Conservation (phyloP, 2,113 vertebrate genomes). For the Ictidomys tridecemlineatus region DNA sequence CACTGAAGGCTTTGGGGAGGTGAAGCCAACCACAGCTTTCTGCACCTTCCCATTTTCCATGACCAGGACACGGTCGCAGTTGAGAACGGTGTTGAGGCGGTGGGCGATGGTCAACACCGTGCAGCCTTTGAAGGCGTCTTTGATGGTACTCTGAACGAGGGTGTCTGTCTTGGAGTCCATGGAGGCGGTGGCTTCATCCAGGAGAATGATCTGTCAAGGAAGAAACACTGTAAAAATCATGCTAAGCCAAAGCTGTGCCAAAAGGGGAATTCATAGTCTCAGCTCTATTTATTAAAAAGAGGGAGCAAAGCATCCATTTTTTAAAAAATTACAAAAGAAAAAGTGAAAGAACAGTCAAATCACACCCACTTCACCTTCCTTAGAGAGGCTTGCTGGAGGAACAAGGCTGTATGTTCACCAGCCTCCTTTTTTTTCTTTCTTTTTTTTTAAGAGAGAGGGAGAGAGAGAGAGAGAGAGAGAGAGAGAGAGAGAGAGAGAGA, state of each 20-base stretch:
- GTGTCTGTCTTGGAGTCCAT: conserved; percentile 92
- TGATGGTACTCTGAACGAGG: conserved; percentile 91
- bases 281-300: background rate
- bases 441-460: too few relatives aligned
- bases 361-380: background rate
- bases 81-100: conserved; percentile 90
- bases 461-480: too few relatives aligned
- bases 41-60: conserved; percentile 91
- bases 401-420: background rate
- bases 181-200: conserved; percentile 94
- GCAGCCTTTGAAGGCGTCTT: conserved; percentile 89
- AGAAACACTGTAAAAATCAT: background rate
- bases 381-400: background rate
- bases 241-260: background rate
- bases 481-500: too few relatives aligned
- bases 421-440: background rate
- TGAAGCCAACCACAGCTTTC: background rate
- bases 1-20: background rate
- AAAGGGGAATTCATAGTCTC: background rate
- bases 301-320: background rate
- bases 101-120: conserved; percentile 93
- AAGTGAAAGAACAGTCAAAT: background rate
- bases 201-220: conserved; percentile 89
- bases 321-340: background rate
- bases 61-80: conserved; percentile 90